Base-by-base conservation (phyloP, 2,797 vertebrate genomes). In the Zalophus californianus region DNA sequence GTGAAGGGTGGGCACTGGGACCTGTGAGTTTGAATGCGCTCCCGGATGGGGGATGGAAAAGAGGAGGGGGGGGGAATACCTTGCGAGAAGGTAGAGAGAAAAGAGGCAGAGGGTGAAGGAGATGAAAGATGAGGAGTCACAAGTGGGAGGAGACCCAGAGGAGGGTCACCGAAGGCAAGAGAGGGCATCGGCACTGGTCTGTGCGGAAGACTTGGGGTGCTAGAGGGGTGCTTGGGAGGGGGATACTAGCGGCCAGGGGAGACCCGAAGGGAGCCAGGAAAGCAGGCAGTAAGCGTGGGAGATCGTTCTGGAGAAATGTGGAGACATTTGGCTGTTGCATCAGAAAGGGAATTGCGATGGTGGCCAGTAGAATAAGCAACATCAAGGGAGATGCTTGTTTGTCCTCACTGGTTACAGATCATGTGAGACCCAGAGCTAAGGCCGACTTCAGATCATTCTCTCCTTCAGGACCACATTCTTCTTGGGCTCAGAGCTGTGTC, bases 221-320 rank as follows among this genome's bases (percentile, higher is more conserved):
- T 64, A 15, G 29, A 64, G 27, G 62, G 13, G 62, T 64, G 62
- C 29, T 64, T 64, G 35, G 35, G 15, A n/a, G 14, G 20, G 50
- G 2, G 7, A 54, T 14, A 4, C 23, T 35, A 23, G 64, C 3
- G 0, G 44, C 0, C 2, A 38, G n/a, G 7, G 15, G 38, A 44
- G 35, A 52, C 54, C 11, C 3, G 10, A 27, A 20, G 41, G 12
- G 20, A 20, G 4, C 27, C 58, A 64, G 21, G 21, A 16, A n/a
- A 48, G 38, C 48, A 83, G 35, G 60, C 41, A 56, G 20, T 2
- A 44, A 18, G 70, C 4, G 6, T 41, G 9, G 25, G 41, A 62
- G 12, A 35, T 50, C 13, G 0, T 48, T 54, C 73, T 15, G 58
- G n/a, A 75, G 58, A 84, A 78, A 50, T 10, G 21, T 14, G 44